Evolutionary conservation across 2,888 invertebrate species (phyloP).

Genomic region (Papilio gigon): DNA sequence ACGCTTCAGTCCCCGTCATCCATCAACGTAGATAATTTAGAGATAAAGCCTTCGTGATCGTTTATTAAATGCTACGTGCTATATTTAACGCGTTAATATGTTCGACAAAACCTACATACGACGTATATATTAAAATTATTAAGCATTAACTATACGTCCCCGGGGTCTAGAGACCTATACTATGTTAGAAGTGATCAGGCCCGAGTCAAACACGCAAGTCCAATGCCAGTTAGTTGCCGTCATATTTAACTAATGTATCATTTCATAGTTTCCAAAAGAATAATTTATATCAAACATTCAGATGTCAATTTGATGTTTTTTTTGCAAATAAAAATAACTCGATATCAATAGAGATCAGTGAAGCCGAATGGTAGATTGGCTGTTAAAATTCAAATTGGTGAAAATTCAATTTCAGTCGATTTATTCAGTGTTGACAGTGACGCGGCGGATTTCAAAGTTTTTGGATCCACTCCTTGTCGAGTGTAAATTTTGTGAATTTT

Average conservation of each 20-base stretch:
- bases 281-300: neutral
- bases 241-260: neutral
- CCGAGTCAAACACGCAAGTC: too few species aligned
- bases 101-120: neutral
- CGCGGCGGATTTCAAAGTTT: neutral
- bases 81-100: constrained; percentile 34
- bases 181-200: too few species aligned
- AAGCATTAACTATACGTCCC: too few species aligned
- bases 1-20: constrained; percentile 57
- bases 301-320: neutral
- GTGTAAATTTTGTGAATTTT: constrained; percentile 1
- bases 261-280: neutral
- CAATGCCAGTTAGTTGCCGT: too few species aligned
- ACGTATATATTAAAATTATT: neutral
- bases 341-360: neutral
- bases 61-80: constrained; percentile 53
- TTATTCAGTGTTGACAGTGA: constrained; percentile 9
- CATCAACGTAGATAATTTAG: constrained; percentile 74
- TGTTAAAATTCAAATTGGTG: constrained; percentile 12
- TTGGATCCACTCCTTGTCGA: neutral
- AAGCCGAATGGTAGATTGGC: neutral
- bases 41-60: constrained; percentile 67
- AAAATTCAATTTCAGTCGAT: constrained; percentile 5
- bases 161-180: too few species aligned
- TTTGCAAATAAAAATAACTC: constrained; percentile 15